Conservation (phyloP, 2,888 invertebrate species). For the Lycocerus yunnanus region DNA sequence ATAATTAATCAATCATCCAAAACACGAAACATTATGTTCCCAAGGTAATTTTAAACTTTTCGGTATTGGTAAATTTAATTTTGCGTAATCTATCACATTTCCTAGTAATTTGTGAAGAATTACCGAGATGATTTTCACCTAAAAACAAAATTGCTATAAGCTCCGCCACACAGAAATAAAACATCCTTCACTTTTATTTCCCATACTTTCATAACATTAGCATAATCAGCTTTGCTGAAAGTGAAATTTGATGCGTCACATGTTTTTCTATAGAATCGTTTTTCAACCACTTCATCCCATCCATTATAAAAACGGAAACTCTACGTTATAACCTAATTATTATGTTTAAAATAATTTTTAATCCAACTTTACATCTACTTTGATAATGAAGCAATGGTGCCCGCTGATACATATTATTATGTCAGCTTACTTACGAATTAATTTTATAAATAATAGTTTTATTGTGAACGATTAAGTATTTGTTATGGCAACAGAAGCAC, state of each 20-base stretch:
- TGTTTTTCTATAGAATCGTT: background rate
- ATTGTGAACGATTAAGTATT: background rate
- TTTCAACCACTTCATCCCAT: background rate
- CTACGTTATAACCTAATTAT: background rate
- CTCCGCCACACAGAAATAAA: slow-evolving; percentile 4
- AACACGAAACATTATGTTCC: background rate
- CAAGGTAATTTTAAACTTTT: background rate
- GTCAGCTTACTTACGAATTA: background rate
- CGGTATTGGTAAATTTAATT: background rate
- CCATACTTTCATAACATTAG: slow-evolving; percentile 9
- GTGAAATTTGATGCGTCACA: slow-evolving; percentile 5
- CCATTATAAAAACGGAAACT: background rate
- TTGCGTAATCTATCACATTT: background rate
- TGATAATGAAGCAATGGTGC: background rate
- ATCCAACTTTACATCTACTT: background rate
- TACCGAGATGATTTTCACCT: background rate
- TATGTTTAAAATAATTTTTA: background rate
- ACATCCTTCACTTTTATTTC: slow-evolving; percentile 17
- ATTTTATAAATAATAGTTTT: background rate
- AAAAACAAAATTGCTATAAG: background rate
- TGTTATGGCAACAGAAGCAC: background rate
- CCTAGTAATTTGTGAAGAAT: background rate
- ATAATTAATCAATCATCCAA: background rate
- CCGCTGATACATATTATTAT: background rate
- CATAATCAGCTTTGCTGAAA: slow-evolving; percentile 14